These are phyloP conservation scores for Mythimna pallens DNA, from an alignment of 2,888 invertebrate species.

Conservation along the genomic window DNA sequence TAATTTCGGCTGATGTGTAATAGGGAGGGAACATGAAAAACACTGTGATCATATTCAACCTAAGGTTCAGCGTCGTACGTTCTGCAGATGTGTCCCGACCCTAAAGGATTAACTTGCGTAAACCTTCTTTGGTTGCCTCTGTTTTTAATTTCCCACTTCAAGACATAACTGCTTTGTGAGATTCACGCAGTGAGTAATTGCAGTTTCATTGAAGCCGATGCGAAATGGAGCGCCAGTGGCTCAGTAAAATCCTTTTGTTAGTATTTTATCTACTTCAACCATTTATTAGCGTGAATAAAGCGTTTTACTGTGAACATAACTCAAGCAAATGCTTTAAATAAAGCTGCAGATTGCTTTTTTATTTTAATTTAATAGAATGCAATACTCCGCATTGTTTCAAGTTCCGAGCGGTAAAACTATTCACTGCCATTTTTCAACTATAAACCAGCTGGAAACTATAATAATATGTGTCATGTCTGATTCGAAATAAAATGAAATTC, in stretches of 20 bases:
- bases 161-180: slow-evolving; percentile 42
- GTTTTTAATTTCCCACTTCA: slow-evolving; percentile 58
- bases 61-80: no score
- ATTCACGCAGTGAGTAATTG: slow-evolving; percentile 53
- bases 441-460: slow-evolving; percentile 20
- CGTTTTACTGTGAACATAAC: slow-evolving; percentile 36
- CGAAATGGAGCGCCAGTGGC: slow-evolving; percentile 35
- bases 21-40: no score
- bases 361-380: slow-evolving; percentile 8
- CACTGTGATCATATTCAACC: no score
- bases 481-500: slow-evolving; percentile 38
- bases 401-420: slow-evolving; percentile 14
- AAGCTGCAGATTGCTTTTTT: slow-evolving; percentile 12
- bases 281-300: slow-evolving; percentile 43
- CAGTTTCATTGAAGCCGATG: slow-evolving; percentile 52
- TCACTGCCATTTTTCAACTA: slow-evolving; percentile 7
- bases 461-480: slow-evolving; percentile 38
- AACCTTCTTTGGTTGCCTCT: slow-evolving; percentile 53
- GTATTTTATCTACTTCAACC: slow-evolving; percentile 34
- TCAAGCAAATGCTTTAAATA: slow-evolving; percentile 21
- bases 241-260: slow-evolving; percentile 44
- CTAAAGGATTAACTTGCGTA: slow-evolving; percentile 67
- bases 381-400: not conserved
- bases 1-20: no score
- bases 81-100: no score